Evolutionary conservation across 1,140 invertebrate genomes (phyloP).

Genomic region (Lasaia peninsularis): DNA sequence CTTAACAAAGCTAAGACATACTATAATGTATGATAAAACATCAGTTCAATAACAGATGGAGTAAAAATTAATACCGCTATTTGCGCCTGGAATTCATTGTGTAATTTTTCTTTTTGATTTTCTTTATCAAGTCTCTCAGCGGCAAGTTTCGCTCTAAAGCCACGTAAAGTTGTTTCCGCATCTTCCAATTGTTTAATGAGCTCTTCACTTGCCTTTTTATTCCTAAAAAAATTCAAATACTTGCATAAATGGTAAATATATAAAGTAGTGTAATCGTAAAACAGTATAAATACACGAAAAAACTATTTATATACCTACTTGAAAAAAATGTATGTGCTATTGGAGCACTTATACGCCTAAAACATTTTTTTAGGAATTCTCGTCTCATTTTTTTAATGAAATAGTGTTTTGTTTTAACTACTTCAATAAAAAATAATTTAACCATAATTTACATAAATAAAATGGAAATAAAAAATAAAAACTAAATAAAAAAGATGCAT

Average conservation of each 20-base stretch:
- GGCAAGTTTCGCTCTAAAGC: constrained; percentile 65
- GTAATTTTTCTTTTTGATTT: constrained; percentile 54
- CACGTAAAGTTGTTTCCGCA: constrained; percentile 59
- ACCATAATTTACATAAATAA: no score
- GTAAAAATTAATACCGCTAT: constrained; percentile 39
- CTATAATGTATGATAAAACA: neutral
- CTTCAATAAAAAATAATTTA: no score
- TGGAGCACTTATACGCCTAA: no score
- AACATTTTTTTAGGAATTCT: no score
- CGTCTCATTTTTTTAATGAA: no score
- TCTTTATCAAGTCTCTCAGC: constrained; percentile 65
- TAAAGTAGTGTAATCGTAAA: neutral
- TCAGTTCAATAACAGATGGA: neutral
- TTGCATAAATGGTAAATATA: neutral
- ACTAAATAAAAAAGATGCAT: constrained; percentile 72
- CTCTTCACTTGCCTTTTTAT: constrained; percentile 59
- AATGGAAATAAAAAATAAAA: no score
- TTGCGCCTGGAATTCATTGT: constrained; percentile 54
- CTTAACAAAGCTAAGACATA: neutral
- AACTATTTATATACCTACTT: no score
- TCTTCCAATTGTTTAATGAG: constrained; percentile 69
- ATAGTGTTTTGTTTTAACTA: no score
- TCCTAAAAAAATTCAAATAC: constrained; percentile 45
- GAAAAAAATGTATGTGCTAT: no score
- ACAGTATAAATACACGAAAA: neutral